These are phyloP conservation scores for Lerema accius DNA, from an alignment of 1,140 invertebrate genomes.

Conservation along the genomic window DNA sequence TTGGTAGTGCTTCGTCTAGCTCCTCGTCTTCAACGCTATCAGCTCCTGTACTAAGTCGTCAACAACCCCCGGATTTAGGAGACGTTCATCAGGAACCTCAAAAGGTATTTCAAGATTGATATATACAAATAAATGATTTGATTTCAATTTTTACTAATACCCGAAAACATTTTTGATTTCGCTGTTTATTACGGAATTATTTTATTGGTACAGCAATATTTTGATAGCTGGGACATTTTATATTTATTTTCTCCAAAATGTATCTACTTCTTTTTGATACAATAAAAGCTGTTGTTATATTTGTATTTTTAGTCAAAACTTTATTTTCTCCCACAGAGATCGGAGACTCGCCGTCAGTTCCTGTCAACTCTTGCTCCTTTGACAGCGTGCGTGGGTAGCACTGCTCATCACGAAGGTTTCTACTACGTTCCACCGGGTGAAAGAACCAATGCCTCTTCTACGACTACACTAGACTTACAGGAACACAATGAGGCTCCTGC, in stretches of 20 bases:
- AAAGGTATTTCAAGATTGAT: constrained; percentile 59
- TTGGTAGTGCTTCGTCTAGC: constrained; percentile 71
- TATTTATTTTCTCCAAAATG: too few relatives aligned
- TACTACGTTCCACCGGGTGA: constrained; percentile 85
- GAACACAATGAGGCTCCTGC: constrained; percentile 80
- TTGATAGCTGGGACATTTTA: too few relatives aligned
- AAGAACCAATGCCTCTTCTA: constrained; percentile 67
- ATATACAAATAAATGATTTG: too few relatives aligned
- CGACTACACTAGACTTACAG: constrained; percentile 68
- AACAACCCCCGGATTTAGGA: constrained; percentile 67
- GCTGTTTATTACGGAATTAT: too few relatives aligned
- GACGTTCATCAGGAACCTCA: constrained; percentile 70
- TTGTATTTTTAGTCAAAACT: too few relatives aligned
- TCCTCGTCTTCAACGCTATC: constrained; percentile 70
- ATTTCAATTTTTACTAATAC: too few relatives aligned
- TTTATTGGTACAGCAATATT: too few relatives aligned
- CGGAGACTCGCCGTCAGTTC: constrained; percentile 86
- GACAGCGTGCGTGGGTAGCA: constrained; percentile 87
- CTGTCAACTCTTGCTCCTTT: constrained; percentile 89
- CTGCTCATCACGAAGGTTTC: constrained; percentile 86
- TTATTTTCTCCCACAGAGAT: constrained; percentile 38
- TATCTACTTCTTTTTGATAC: too few relatives aligned
- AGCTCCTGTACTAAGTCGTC: constrained; percentile 55
- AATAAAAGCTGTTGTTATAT: too few relatives aligned
- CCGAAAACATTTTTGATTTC: too few relatives aligned